Conservation (phyloP, 1,140 invertebrate species). For the Lordiphosa stackelbergi region DNA sequence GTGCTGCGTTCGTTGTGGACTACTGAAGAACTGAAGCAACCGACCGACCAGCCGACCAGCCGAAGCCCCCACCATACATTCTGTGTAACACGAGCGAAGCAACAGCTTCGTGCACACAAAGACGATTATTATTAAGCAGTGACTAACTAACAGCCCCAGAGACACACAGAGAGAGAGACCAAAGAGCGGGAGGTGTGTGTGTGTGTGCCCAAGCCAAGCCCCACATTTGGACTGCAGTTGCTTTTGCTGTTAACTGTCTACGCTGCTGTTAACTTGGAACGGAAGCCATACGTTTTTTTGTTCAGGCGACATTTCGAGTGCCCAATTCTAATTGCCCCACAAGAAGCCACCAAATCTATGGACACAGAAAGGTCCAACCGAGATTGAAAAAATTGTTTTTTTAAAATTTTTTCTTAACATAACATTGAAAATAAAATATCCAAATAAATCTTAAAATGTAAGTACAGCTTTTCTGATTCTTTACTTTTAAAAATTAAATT, state of each 20-base stretch:
- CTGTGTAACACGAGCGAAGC: slow-evolving; percentile 40
- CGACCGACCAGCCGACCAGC: slow-evolving; percentile 27
- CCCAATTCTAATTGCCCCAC: slow-evolving; percentile 1
- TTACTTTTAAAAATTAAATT: too few species aligned
- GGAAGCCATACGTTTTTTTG: too few species aligned
- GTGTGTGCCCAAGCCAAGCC: slow-evolving; percentile 28
- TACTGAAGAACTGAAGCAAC: slow-evolving; percentile 66
- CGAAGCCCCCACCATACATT: slow-evolving; percentile 31
- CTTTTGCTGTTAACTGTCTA: slow-evolving; percentile 17
- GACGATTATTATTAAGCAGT: slow-evolving; percentile 49
- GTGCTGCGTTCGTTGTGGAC: slow-evolving; percentile 49
- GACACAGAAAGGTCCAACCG: too few species aligned
- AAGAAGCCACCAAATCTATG: slow-evolving; percentile 45
- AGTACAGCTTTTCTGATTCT: too few species aligned
- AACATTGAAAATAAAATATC: too few species aligned
- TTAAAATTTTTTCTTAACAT: too few species aligned
- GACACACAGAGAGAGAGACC: neutral
- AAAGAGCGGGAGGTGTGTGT: neutral
- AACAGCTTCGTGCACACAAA: slow-evolving; percentile 36
- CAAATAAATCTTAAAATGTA: too few species aligned
- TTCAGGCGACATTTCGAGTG: neutral
- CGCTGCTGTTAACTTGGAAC: slow-evolving; percentile 12
- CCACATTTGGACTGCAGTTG: slow-evolving; percentile 27
- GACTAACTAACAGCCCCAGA: slow-evolving; percentile 38
- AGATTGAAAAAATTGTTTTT: too few species aligned